Evolutionary conservation across 30 jellyfish, hydroid and myxozoan species (phyloP).

Genomic region (Hydra vulgaris): DNA sequence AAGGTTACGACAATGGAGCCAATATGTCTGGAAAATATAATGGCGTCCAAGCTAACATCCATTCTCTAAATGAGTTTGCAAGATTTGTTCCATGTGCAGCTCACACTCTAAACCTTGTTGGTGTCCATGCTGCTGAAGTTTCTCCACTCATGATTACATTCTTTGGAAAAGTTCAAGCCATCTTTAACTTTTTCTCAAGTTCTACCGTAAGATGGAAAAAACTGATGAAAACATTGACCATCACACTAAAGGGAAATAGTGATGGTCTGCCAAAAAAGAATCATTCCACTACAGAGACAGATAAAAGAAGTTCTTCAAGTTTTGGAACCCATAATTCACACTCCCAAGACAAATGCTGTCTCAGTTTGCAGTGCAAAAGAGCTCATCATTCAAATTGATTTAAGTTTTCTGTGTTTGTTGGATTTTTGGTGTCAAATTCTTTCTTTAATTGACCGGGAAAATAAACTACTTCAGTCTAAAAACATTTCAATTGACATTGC

Average conservation of each 20-base stretch:
- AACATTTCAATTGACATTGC: neutral
- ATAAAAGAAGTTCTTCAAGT: neutral
- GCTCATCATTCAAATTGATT: neutral
- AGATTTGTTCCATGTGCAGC: conserved; percentile 41
- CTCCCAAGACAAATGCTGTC: neutral
- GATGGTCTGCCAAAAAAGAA: neutral
- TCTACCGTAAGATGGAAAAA: neutral
- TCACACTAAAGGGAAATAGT: neutral
- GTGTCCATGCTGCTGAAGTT: conserved; percentile 42
- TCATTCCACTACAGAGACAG: neutral
- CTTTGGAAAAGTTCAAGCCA: conserved; percentile 13
- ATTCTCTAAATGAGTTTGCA: conserved; percentile 41
- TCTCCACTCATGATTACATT: conserved; percentile 18
- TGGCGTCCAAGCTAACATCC: conserved; percentile 48
- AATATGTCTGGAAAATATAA: conserved; percentile 48
- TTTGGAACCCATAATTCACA: neutral
- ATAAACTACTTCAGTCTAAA: neutral
- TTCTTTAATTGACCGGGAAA: neutral
- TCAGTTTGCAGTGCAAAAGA: neutral
- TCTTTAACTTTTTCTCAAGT: neutral
- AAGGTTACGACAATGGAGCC: conserved; percentile 57
- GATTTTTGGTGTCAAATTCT: neutral
- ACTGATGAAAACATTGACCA: neutral
- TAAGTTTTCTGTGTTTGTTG: neutral
- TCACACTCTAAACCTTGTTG: conserved; percentile 51